These are phyloP conservation scores for Helostoma temminkii DNA, from an alignment of 2,797 vertebrate genomes.

Conservation along the genomic window DNA sequence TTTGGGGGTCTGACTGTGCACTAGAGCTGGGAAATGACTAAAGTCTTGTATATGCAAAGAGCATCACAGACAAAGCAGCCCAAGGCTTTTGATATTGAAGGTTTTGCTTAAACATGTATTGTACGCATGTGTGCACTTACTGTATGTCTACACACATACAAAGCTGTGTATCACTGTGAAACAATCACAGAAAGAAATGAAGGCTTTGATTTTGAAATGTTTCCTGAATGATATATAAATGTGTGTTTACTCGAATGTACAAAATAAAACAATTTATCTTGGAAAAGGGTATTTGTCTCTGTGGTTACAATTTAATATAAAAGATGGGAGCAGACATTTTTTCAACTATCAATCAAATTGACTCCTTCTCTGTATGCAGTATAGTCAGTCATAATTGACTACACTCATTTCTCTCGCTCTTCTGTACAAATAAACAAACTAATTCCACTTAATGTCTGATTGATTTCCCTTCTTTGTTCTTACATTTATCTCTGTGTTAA, in stretches of 20 bases:
- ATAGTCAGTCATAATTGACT: conserved; percentile 40
- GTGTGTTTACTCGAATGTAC: neutral
- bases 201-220: conserved; percentile 45
- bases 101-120: conserved; percentile 35
- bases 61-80: conserved; percentile 41
- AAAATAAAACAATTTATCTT: conserved; percentile 35
- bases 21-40: conserved; percentile 42
- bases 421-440: conserved; percentile 54
- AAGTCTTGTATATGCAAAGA: conserved; percentile 45
- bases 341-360: conserved; percentile 47
- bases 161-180: conserved; percentile 4
- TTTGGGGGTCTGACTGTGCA: conserved; percentile 34
- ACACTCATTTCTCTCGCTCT: conserved; percentile 1
- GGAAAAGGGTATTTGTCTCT: conserved; percentile 36
- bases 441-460: conserved; percentile 38
- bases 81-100: conserved; percentile 49
- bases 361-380: conserved; percentile 25
- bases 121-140: conserved; percentile 13
- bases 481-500: conserved; percentile 41
- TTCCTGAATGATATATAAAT: conserved; percentile 32
- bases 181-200: conserved; percentile 4
- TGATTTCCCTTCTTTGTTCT: conserved; percentile 38
- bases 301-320: conserved; percentile 46
- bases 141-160: conserved; percentile 9
- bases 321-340: conserved; percentile 28